Evolutionary conservation across 2,888 invertebrate species (phyloP).

Genomic region (Phaedon cochleariae): DNA sequence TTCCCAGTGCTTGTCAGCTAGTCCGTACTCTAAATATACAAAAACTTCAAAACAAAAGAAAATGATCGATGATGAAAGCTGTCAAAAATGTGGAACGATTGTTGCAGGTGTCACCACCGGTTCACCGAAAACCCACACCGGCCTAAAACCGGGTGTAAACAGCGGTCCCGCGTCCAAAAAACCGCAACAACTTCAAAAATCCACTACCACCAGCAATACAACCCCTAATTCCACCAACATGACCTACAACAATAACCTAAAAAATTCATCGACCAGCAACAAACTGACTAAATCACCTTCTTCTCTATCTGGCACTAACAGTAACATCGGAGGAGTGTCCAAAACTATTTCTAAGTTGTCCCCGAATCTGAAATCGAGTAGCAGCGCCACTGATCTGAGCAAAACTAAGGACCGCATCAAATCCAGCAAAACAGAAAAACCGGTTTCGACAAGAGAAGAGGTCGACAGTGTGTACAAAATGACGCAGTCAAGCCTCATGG

Average conservation of each 20-base stretch:
- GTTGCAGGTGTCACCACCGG: slow-evolving; percentile 61
- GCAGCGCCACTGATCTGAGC: slow-evolving; percentile 66
- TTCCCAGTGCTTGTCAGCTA: too few relatives aligned
- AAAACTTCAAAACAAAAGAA: too few relatives aligned
- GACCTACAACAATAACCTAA: slow-evolving; percentile 31
- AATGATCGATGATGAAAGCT: too few relatives aligned
- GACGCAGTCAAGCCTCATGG: slow-evolving; percentile 69
- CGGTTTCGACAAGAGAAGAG: too few relatives aligned
- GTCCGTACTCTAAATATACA: too few relatives aligned
- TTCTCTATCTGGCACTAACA: slow-evolving; percentile 28
- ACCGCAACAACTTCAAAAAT: slow-evolving; percentile 67
- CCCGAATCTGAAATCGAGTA: too few relatives aligned
- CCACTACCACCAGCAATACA: slow-evolving; percentile 25
- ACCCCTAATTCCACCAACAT: slow-evolving; percentile 28
- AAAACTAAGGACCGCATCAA: slow-evolving; percentile 71
- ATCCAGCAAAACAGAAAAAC: slow-evolving; percentile 68
- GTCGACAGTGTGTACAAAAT: slow-evolving; percentile 73
- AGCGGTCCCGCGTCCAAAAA: slow-evolving; percentile 89
- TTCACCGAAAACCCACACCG: slow-evolving; percentile 83
- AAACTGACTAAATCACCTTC: too few relatives aligned
- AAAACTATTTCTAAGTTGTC: too few relatives aligned
- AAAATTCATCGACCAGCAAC: slow-evolving; percentile 38
- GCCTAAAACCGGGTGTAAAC: slow-evolving; percentile 82
- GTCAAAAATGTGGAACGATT: too few relatives aligned
- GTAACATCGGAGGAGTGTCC: too few relatives aligned